Conservation (phyloP, 2,888 invertebrate species). For the Dasysyrphus tricinctus region DNA sequence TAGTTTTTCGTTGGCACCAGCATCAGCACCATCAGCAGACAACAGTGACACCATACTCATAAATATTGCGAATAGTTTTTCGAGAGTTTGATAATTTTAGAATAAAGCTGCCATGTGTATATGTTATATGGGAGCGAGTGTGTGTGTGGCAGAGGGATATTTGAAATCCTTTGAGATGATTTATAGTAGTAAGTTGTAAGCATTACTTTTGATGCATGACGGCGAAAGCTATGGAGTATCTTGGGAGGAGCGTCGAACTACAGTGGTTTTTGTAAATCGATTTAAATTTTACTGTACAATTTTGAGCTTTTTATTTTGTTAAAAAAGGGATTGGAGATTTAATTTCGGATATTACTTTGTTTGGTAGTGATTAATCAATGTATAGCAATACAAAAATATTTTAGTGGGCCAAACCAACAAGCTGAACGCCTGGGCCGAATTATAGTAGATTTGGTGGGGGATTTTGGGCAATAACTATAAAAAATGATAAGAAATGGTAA, state of each 20-base stretch:
- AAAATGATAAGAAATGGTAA: no score
- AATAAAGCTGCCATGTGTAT: slow-evolving; percentile 39
- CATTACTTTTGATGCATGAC: slow-evolving; percentile 27
- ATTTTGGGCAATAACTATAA: no score
- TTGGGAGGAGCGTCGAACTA: background rate
- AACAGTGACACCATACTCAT: slow-evolving; percentile 53
- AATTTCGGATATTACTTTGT: background rate
- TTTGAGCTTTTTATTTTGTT: background rate
- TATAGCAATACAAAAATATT: no score
- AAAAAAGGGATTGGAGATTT: background rate
- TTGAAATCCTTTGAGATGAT: slow-evolving; percentile 50
- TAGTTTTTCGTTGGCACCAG: slow-evolving; percentile 52
- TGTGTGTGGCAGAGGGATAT: slow-evolving; percentile 27
- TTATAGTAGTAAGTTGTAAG: slow-evolving; percentile 45
- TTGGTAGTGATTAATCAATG: background rate
- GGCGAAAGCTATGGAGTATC: slow-evolving; percentile 8
- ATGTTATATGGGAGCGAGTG: background rate
- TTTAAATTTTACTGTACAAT: slow-evolving; percentile 19
- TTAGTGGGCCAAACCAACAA: no score
- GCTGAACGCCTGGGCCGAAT: no score
- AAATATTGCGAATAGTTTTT: slow-evolving; percentile 60
- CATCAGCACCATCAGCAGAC: slow-evolving; percentile 34
- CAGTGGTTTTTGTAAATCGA: slow-evolving; percentile 29
- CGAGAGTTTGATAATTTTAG: slow-evolving; percentile 56
- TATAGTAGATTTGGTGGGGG: no score